phyloP scores from a whole-genome alignment of 2,888 invertebrate species.

The Melipona beecheii region DNA sequence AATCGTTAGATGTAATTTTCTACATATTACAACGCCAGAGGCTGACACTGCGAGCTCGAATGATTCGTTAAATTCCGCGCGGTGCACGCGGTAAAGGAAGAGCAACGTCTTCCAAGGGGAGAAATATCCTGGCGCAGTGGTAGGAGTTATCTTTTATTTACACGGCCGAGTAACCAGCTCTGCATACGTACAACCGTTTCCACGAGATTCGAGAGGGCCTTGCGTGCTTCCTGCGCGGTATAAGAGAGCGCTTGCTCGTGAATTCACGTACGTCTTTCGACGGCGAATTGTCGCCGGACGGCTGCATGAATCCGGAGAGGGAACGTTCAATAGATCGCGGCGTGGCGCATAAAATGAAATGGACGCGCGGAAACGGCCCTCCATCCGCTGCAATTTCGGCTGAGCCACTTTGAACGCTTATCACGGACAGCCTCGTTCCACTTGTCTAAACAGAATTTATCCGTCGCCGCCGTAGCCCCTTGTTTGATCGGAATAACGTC shows the following conservation, averaged over 20 bases:
- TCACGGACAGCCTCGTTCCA: neutral
- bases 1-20: neutral
- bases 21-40: neutral
- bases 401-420: constrained; percentile 3
- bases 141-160: constrained; percentile 44
- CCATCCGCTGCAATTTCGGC: constrained; percentile 30
- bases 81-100: neutral
- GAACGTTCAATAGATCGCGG: neutral
- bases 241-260: constrained; percentile 8
- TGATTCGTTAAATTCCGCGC: neutral
- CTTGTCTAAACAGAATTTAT: neutral
- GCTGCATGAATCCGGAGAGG: constrained; percentile 19
- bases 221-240: neutral
- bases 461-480: neutral
- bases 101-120: neutral
- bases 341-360: constrained; percentile 5
- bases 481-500: neutral
- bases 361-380: constrained; percentile 30
- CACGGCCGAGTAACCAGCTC: neutral
- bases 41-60: neutral
- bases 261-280: constrained; percentile 14
- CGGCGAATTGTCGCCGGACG: constrained; percentile 14
- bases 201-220: constrained; percentile 28
- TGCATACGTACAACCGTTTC: constrained; percentile 29
- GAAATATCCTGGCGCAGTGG: neutral